Evolutionary conservation across 2,888 invertebrate species (phyloP).

Genomic region (Morpho deidamia): DNA sequence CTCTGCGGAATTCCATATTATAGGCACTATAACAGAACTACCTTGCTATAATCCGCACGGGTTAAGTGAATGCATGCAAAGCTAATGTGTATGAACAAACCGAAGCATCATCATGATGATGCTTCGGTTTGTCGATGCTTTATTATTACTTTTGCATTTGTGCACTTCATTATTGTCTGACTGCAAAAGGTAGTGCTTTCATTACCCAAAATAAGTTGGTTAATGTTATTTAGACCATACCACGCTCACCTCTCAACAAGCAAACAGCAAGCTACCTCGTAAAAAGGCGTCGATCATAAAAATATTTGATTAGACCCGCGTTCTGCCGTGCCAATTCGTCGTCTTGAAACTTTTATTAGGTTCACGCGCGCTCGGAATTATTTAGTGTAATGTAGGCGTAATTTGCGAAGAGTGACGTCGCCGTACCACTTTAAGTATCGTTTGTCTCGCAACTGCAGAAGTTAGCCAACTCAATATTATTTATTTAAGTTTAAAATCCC

Average conservation of each 20-base stretch:
- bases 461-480: not conserved
- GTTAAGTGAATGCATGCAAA: no score
- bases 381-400: conserved; percentile 34
- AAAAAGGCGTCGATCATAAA: conserved; percentile 76
- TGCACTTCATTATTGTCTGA: no score
- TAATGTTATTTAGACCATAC: conserved; percentile 9
- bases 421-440: not conserved
- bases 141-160: no score
- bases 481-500: not conserved
- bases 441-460: not conserved
- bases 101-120: no score
- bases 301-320: conserved; percentile 72
- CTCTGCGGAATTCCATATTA: no score
- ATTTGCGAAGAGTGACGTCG: conserved; percentile 26
- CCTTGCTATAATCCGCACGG: no score
- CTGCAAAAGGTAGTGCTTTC: no score
- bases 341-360: conserved; percentile 67
- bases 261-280: conserved; percentile 54
- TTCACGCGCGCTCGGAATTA: conserved; percentile 32
- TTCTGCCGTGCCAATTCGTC: conserved; percentile 58
- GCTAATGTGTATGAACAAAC: no score
- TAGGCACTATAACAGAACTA: no score
- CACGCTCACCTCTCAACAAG: conserved; percentile 38
- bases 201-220: no score
- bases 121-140: no score